Percentiles rank a stretch among this genome's conserved stretches.
These are phyloP conservation scores for Protophormia terraenovae DNA, from an alignment of 2,888 invertebrate genomes.

Conservation along the genomic window DNA sequence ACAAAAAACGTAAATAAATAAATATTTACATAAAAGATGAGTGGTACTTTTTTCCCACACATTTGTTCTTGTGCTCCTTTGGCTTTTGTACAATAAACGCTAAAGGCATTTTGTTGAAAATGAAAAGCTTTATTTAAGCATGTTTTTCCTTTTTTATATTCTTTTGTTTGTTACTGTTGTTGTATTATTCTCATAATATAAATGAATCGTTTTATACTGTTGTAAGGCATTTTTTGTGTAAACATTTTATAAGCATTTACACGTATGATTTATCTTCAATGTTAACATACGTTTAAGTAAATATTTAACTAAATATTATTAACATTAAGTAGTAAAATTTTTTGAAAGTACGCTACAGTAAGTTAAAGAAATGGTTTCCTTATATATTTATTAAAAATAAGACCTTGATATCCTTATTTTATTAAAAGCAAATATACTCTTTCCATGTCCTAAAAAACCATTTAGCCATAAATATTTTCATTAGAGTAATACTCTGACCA, in stretches of 20 bases:
- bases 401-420: too few species aligned
- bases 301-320: constrained; percentile 5
- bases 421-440: too few species aligned
- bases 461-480: too few species aligned
- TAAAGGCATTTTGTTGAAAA: constrained; percentile 31
- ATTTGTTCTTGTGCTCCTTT: constrained; percentile 3
- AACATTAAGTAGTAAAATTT: constrained; percentile 5
- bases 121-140: constrained; percentile 49
- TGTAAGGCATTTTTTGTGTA: not conserved
- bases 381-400: too few species aligned
- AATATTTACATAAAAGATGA: constrained; percentile 64
- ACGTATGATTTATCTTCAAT: constrained; percentile 56
- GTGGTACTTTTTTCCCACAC: constrained; percentile 7
- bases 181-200: constrained; percentile 18
- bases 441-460: too few species aligned
- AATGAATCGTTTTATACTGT: constrained; percentile 39
- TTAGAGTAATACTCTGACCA: too few species aligned
- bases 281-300: constrained; percentile 15
- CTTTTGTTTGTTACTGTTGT: not conserved
- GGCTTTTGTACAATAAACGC: constrained; percentile 25
- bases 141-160: constrained; percentile 17
- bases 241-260: constrained; percentile 38
- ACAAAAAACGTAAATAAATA: constrained; percentile 39
- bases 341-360: not conserved
- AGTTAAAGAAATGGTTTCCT: too few species aligned